Evolutionary conservation across 2,888 invertebrate genomes (phyloP).

Genomic region (Plebejus argus): DNA sequence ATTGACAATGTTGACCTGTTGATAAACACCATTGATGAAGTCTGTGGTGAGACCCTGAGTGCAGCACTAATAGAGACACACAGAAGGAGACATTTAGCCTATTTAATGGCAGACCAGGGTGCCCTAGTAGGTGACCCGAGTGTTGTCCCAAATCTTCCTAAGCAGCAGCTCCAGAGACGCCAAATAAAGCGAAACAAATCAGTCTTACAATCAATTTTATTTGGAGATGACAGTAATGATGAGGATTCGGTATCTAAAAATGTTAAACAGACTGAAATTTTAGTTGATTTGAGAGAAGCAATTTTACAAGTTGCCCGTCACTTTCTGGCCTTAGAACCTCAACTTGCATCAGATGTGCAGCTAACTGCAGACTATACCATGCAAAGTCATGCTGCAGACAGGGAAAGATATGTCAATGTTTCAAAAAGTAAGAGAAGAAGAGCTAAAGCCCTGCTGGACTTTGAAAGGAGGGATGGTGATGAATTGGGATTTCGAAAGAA

Average conservation of each 20-base stretch:
- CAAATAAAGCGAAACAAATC: constrained; percentile 96
- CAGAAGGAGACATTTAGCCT: constrained; percentile 94
- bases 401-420: constrained; percentile 96
- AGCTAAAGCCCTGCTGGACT: constrained; percentile 97
- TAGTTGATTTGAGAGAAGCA: constrained; percentile 98
- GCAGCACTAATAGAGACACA: constrained; percentile 94
- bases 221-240: constrained; percentile 88
- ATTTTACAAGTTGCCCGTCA: constrained; percentile 95
- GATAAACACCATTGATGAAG: constrained; percentile 85
- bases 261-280: constrained; percentile 97
- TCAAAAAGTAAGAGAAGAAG: constrained; percentile 92
- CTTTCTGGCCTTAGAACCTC: constrained; percentile 96
- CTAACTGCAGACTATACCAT: constrained; percentile 96
- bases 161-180: constrained; percentile 92
- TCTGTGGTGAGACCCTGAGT: constrained; percentile 90
- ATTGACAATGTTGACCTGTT: constrained; percentile 95
- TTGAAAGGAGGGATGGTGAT: constrained; percentile 98
- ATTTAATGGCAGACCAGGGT: constrained; percentile 98
- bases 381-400: constrained; percentile 96
- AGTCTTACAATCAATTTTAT: constrained; percentile 92
- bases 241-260: constrained; percentile 97
- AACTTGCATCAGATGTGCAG: constrained; percentile 88
- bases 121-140: constrained; percentile 95
- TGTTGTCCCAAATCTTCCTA: constrained; percentile 93
- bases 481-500: constrained; percentile 99